These are phyloP conservation scores for Capitella teleta DNA, from an alignment of 1,140 invertebrate species.

Conservation along the genomic window DNA sequence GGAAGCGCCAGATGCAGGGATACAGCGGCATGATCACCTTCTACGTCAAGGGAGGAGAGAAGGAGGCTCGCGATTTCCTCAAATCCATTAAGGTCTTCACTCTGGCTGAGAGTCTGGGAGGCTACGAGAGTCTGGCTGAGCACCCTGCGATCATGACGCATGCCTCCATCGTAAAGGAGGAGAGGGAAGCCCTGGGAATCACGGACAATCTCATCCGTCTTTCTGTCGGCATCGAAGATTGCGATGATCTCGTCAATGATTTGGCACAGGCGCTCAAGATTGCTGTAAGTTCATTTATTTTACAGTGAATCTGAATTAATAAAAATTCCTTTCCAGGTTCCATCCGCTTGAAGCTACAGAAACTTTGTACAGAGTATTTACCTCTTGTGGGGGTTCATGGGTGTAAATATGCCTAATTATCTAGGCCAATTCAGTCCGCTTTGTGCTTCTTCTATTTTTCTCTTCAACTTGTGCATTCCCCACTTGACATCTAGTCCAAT, in stretches of 20 bases:
- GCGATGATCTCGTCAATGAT: constrained; percentile 77
- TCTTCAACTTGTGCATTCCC: no score
- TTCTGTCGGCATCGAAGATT: constrained; percentile 82
- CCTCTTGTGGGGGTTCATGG: no score
- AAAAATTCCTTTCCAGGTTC: no score
- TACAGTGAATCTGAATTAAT: no score
- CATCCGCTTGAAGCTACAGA: no score
- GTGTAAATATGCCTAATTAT: no score
- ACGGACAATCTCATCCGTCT: constrained; percentile 75
- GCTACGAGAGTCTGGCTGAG: constrained; percentile 78
- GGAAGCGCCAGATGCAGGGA: constrained; percentile 71
- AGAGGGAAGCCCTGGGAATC: constrained; percentile 66
- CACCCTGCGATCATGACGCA: constrained; percentile 44
- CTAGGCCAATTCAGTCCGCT: no score
- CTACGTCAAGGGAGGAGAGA: constrained; percentile 51
- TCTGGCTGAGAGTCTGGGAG: constrained; percentile 90
- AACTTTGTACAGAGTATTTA: no score
- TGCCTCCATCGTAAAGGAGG: constrained; percentile 49
- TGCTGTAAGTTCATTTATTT: no score
- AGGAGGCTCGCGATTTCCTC: constrained; percentile 62
- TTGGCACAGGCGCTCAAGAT: constrained; percentile 59
- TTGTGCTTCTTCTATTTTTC: no score
- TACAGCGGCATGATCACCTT: constrained; percentile 75
- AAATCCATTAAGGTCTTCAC: constrained; percentile 48
- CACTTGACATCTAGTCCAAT: no score